A percentile compares a stretch with the other conserved stretches of the same genome.
Conservation (phyloP, 64 coral and sea anemone species). For the Montipora efflorescens region DNA sequence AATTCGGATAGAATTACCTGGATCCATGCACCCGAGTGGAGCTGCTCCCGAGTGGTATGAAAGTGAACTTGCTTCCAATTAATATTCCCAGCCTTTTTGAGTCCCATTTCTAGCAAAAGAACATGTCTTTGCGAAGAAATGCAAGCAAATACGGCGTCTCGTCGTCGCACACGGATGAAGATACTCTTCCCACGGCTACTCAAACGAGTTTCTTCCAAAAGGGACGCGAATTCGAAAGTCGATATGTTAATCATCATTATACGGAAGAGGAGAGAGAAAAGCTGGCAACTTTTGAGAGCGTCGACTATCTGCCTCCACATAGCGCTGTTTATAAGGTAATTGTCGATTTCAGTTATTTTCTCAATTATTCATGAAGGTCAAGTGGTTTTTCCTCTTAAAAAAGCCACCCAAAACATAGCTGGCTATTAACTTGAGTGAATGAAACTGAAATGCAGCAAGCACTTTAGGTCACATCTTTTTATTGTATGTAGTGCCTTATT, state of each 20-base stretch:
- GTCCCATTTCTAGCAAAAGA: not conserved
- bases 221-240: slow-evolving; percentile 97
- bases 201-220: slow-evolving; percentile 94
- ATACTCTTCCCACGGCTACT: slow-evolving; percentile 72
- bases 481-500: no score
- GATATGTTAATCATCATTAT: slow-evolving; percentile 96
- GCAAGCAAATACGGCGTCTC: slow-evolving; percentile 87
- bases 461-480: no score
- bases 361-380: no score
- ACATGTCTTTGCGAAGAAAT: slow-evolving; percentile 64
- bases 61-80: no score
- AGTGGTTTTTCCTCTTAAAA: no score
- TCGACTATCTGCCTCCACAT: slow-evolving; percentile 95
- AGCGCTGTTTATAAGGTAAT: slow-evolving; percentile 96
- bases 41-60: no score
- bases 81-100: not conserved
- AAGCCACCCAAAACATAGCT: no score
- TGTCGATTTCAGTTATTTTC: not conserved
- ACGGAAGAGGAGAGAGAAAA: slow-evolving; percentile 95
- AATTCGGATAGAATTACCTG: no score
- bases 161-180: slow-evolving; percentile 91
- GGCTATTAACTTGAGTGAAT: no score
- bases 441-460: no score
- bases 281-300: slow-evolving; percentile 93
- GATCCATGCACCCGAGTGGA: no score